These are phyloP conservation scores for Synanthedon andrenaeformis DNA, from an alignment of 2,888 invertebrate genomes.

Conservation along the genomic window DNA sequence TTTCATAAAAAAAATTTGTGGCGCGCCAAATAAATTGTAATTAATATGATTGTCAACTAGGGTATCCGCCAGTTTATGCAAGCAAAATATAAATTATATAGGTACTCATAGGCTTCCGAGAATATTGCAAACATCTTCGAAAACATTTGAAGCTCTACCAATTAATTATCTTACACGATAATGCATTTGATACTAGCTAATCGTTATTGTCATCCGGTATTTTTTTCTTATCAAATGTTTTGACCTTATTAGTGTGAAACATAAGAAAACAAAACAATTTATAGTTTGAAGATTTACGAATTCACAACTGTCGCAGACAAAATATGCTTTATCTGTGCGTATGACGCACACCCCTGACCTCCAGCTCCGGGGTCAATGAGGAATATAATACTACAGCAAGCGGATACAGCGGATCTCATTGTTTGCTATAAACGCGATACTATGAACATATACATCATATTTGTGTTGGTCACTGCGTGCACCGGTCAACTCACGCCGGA, in stretches of 20 bases:
- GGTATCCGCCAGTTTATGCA: too few species aligned
- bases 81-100: too few species aligned
- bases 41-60: too few species aligned
- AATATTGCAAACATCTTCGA: too few species aligned
- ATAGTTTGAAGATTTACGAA: not conserved
- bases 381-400: constrained; percentile 16
- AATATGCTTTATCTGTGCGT: not conserved
- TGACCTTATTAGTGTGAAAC: not conserved
- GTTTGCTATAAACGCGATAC: not conserved
- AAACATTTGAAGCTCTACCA: too few species aligned
- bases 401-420: not conserved
- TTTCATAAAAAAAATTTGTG: too few species aligned
- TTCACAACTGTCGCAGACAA: not conserved
- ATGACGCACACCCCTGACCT: constrained; percentile 11
- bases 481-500: not conserved
- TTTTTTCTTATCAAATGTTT: not conserved
- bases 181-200: not conserved
- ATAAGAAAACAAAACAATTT: too few species aligned
- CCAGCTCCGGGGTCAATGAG: constrained; percentile 21
- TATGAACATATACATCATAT: not conserved
- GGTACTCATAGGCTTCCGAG: too few species aligned
- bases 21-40: too few species aligned
- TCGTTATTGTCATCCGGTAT: not conserved
- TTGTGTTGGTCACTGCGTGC: not conserved
- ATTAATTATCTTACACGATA: too few species aligned